A percentile compares a stretch with the other conserved stretches of the same genome.
Evolutionary conservation across 2,797 vertebrate genomes (phyloP).

Genomic region (Florisuga fusca): DNA sequence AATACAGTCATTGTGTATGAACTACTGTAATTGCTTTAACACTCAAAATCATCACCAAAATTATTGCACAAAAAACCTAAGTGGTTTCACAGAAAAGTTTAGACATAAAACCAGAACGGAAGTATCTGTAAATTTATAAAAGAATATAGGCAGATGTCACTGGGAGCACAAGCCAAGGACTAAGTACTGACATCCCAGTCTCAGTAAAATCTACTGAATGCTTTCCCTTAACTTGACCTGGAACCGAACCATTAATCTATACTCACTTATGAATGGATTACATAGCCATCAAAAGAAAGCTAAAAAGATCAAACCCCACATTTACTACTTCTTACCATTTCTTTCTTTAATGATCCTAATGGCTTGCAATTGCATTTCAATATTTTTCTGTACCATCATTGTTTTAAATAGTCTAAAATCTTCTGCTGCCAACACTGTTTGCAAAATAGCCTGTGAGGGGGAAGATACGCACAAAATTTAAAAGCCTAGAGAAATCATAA

Average conservation of each 20-base stretch:
- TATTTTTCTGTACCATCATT: constrained; percentile 98
- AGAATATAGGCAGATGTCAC: not conserved
- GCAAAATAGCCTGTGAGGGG: constrained; percentile 86
- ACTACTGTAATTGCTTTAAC: not conserved
- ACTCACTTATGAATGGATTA: not conserved
- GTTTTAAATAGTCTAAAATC: constrained; percentile 96
- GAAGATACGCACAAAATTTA: constrained; percentile 17
- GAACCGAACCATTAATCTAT: not conserved
- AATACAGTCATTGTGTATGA: rapidly evolving
- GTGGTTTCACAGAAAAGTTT: not conserved
- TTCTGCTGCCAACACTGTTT: constrained; percentile 93
- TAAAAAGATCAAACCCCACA: not conserved
- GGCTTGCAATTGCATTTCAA: constrained; percentile 97
- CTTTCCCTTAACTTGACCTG: not conserved
- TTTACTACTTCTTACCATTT: constrained; percentile 84
- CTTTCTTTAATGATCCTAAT: constrained; percentile 94
- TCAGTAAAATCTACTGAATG: not conserved
- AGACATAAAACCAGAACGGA: not conserved
- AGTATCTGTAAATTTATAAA: not conserved
- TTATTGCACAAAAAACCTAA: not conserved
- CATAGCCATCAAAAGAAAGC: not conserved
- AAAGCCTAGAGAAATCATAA: not conserved
- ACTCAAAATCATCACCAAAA: not conserved
- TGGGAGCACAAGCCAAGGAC: not conserved
- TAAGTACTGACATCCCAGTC: not conserved